Base-by-base conservation (phyloP, 2,113 vertebrate species). In the Lepus americanus region DNA sequence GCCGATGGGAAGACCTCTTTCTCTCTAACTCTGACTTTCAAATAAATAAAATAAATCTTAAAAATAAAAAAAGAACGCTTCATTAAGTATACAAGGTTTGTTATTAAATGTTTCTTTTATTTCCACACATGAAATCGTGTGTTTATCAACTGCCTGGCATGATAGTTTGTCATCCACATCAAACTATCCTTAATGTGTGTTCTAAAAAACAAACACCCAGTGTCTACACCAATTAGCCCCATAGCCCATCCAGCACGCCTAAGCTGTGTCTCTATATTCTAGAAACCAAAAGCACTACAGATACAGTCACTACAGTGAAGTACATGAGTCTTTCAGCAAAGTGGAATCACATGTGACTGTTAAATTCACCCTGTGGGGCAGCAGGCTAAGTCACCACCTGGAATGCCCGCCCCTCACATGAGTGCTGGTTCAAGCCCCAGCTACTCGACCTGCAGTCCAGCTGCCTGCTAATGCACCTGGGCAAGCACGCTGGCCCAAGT, bases 71-170 rank as follows among this genome's bases (percentile, higher is more conserved):
- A 25, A 70, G 53, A 69, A 44, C 44, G 53, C 22, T 80, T 19
- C 33, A 7, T 33, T n/a, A 79, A 81, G 73, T 39, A 84, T 0
- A 84, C 3, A 84, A 81, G 77, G 22, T 4, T 59, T 90, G 22
- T 86, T 33, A 63, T 22, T 94, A 82, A 80, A 76, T 53, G n/a
- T 84, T 88, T 92, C 17, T 89, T 89, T 72, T 82, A 49, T 87
- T 23, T 89, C 66, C 17, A 92, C 11, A 66, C 19, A 19, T 39
- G 66, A 87, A 95, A 59, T 22, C 76, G 9, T 59, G 55, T 31
- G 33, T 76, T 22, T 72, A 89, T 59, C 36, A 66, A 74, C 29
- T 22, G 44, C 31, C 31, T 59, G 73, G 14, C 53, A 96, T 4
- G 44, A 63, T 53, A 11, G 81, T 19, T 5, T 33, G 19, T 85